phyloP scores from a whole-genome alignment of 2,797 vertebrate genomes.

The Myotis findleyi region DNA sequence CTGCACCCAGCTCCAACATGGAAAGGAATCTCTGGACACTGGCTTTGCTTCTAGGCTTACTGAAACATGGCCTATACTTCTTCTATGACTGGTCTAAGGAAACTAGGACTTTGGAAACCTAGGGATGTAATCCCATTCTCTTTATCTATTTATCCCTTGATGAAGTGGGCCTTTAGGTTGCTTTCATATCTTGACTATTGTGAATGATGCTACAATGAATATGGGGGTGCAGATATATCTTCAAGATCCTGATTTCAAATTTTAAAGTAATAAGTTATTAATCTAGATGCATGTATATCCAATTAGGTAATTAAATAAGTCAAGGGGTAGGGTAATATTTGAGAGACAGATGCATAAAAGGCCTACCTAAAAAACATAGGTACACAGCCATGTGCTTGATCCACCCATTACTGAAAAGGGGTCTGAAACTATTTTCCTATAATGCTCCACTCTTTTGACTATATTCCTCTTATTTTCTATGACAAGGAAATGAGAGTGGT shows the following conservation, averaged over 20 bases:
- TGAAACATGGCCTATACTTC: background rate
- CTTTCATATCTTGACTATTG: background rate
- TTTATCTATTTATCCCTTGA: background rate
- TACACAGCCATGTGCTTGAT: background rate
- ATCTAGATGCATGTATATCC: background rate
- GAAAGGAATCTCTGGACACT: background rate
- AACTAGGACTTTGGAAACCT: background rate
- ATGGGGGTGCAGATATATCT: background rate
- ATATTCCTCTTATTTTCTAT: conserved; percentile 70
- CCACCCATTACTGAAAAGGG: background rate
- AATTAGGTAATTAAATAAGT: background rate
- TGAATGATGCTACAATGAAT: background rate
- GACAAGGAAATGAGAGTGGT: conserved; percentile 53
- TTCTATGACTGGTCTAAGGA: background rate
- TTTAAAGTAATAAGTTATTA: background rate
- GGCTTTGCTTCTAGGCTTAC: background rate
- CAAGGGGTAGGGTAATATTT: background rate
- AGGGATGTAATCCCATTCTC: background rate
- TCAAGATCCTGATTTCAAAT: background rate
- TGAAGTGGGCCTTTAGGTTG: background rate
- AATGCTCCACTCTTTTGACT: background rate
- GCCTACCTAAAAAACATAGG: background rate
- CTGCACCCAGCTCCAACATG: background rate
- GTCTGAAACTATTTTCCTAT: conserved; percentile 3
- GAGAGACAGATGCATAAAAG: background rate